phyloP scores from a whole-genome alignment of 2,113 vertebrate species.

The Poeciliopsis retropinna region DNA sequence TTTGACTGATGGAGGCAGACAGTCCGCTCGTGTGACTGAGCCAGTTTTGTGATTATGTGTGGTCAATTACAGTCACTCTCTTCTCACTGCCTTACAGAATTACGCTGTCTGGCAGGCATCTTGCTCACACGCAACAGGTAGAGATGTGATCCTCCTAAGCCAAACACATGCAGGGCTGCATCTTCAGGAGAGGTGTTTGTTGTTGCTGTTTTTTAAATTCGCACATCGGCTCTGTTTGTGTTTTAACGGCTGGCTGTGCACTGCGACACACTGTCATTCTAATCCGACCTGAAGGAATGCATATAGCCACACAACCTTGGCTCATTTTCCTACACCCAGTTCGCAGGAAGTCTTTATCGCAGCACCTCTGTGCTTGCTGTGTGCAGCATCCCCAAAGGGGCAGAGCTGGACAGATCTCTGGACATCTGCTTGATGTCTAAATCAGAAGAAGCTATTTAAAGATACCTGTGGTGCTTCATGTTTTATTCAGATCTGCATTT shows the following conservation, averaged over 20 bases:
- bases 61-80: slow-evolving; percentile 28
- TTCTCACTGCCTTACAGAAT: slow-evolving; percentile 51
- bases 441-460: slow-evolving; percentile 58
- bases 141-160: slow-evolving; percentile 38
- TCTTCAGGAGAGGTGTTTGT: slow-evolving; percentile 19
- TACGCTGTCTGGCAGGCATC: slow-evolving; percentile 40
- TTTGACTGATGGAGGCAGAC: slow-evolving; percentile 38
- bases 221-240: slow-evolving; percentile 36
- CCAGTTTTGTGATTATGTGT: slow-evolving; percentile 40
- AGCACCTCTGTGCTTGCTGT: slow-evolving; percentile 24
- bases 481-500: slow-evolving; percentile 27
- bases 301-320: slow-evolving; percentile 12
- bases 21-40: slow-evolving; percentile 43
- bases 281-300: slow-evolving; percentile 38
- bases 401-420: slow-evolving; percentile 27
- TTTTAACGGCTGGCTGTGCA: slow-evolving; percentile 52
- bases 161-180: slow-evolving; percentile 34
- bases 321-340: slow-evolving; percentile 21
- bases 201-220: slow-evolving; percentile 1
- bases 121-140: slow-evolving; percentile 80
- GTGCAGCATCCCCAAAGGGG: slow-evolving; percentile 36
- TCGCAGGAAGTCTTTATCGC: slow-evolving; percentile 33
- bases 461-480: slow-evolving; percentile 32
- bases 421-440: slow-evolving; percentile 44
- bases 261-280: slow-evolving; percentile 55